Evolutionary conservation across 2,888 invertebrate species (phyloP).

Genomic region (Folsomia candida): DNA sequence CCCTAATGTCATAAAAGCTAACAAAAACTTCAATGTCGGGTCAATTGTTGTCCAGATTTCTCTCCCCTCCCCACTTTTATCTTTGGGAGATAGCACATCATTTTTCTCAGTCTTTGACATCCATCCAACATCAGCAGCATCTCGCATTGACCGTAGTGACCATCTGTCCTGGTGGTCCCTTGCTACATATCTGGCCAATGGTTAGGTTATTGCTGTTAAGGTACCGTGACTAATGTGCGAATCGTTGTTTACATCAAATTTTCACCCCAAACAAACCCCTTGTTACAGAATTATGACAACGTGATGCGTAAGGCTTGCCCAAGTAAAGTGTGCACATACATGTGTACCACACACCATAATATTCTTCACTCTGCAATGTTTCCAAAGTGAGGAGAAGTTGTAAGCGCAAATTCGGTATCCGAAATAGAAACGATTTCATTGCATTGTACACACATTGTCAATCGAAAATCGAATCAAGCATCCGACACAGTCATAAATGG

Average conservation of each 20-base stretch:
- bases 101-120: slow-evolving; percentile 1
- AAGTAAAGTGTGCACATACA: too few species aligned
- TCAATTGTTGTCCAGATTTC: slow-evolving; percentile 5
- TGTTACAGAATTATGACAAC: background rate
- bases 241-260: background rate
- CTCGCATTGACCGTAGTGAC: background rate
- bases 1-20: slow-evolving; percentile 5
- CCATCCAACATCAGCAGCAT: background rate
- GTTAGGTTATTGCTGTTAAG: too few species aligned
- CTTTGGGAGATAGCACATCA: background rate
- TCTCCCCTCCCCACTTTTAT: background rate
- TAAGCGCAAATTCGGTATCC: too few species aligned
- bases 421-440: too few species aligned
- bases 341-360: too few species aligned
- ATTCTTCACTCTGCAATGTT: too few species aligned
- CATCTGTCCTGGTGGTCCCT: background rate
- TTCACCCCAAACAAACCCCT: background rate
- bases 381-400: too few species aligned
- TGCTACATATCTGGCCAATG: background rate
- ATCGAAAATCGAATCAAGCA: background rate
- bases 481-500: background rate
- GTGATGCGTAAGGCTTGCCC: too few species aligned
- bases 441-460: too few species aligned
- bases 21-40: background rate
- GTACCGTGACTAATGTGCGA: background rate